Evolutionary conservation across 2,888 invertebrate species (phyloP), one percentile per base, ranked within the genome.

Genomic region (Tethea ocularis): DNA sequence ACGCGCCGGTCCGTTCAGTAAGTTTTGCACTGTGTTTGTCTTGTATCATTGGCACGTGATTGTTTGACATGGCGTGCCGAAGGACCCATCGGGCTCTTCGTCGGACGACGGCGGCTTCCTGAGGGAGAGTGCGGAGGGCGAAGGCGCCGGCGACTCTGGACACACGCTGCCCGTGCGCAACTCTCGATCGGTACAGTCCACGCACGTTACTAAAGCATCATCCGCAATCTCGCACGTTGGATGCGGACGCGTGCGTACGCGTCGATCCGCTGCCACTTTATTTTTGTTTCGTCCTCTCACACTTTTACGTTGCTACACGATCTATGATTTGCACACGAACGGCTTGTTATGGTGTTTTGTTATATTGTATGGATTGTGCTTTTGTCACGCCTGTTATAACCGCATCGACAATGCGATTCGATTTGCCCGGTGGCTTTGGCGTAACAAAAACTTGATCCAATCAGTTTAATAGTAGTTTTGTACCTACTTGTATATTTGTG

Each of bases 111-210:
- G 93, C 81, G 93, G 93, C 65, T 92, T 93, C 86, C 89, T 88
- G 86, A 85, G 83, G 62, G 88, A 87, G 75, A 85, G 83, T 68
- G 86, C 76, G 67, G 88, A 84, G 72, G 82, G 69, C 69, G 88
- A 87, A 69, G 83, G 73, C 68, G 82, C 82, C 64, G 85, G 78
- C 65, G 91, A 89, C 78, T 75, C 91, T 63, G 93, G 91, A 58
- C 89, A 91, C 88, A 93, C 93, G 83, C 88, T 93, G 88, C 93
- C 93, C 87, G 93, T 92, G 86, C 91, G 93, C 89, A 87, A 84
- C 88, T 91, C 91, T 66, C 84, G 91, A 88, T 91, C 91, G 92
- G 92, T 93, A 93, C 85, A 78, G 82, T 79, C 69, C 69, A 67
- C 75, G 76, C 79, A 75, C 78, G 73, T 72, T 79, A 74, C 71